Base-by-base conservation (phyloP, 2,113 vertebrate species). In the Hemiprocne comata region DNA sequence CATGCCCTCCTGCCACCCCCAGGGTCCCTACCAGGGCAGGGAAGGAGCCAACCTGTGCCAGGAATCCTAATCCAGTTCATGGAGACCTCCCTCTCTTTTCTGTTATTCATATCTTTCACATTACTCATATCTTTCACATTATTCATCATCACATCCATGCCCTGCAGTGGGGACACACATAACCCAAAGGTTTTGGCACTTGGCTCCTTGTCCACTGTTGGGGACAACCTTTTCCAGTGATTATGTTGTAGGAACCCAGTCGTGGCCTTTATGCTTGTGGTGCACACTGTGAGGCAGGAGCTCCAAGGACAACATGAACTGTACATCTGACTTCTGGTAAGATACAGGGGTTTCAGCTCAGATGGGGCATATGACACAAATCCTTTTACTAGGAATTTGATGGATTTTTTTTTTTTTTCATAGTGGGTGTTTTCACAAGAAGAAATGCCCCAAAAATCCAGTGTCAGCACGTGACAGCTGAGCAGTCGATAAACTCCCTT, bases 61-160 rank as follows among this genome's bases (percentile, higher is more conserved):
- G 77, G 40, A 94, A 74, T 62, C 29, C 33, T 34, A 19, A 73
- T 4, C 65, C 61, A 18, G 20, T 4, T 33, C 14, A 23, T 14
- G 58, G 58, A 80, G 31, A 67, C 9, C 26, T 38, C 40, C 9
- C 26, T 38, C 40, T 78, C 44, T 65, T 33, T 44, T 34, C 40
- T 64, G 1, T n/a, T 42, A 21, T 17, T 89, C 36, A 1, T 3
- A 0, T 44, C 16, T 62, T 61, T 40, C 51, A 4, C 7, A 2
- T 15, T 14, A 20, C 44, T 34, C 60, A 54, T 15, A 0, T 44
- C 16, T 62, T 61, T 40, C 51, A 4, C 7, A 2, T 15, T 14
- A 20, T 50, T 34, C 60, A 54, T 15, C 11, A 21, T 12, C 61
- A 38, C 31, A n/a, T 24, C 64, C 67, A 16, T 0, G 2, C n/a